Base-by-base conservation (phyloP, 2,797 vertebrate genomes). In the Novumbra hubbsi region DNA sequence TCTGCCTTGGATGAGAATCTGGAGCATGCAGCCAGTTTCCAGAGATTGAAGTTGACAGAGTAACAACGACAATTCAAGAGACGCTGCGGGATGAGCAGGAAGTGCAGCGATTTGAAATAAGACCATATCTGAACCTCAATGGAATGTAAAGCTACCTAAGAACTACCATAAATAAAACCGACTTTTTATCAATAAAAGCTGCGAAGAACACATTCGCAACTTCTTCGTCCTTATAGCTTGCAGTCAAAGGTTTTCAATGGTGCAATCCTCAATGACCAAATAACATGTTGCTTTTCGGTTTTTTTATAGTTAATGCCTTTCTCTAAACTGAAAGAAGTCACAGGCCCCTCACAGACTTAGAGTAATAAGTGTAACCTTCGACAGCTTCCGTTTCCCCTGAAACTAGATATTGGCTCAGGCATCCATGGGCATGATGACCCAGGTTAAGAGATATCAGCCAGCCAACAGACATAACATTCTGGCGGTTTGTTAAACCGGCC, bases 381-480 rank as follows among this genome's bases (percentile, higher is more conserved):
- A 6, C 34, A 38, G 34, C 34, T 38, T 38, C 5, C 34, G 8
- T 38, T 38, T 45, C 41, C 41, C 41, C 41, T 45, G 11, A 45
- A 45, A 11, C 41, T 45, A 14, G 41, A 45, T 45, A 45, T 45
- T 45, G 41, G 6, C 41, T 45, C 41, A 14, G 41, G 9, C 41
- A 45, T 45, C 14, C 12, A 12, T 45, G 14, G 41, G 41, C 41
- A 45, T 11, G 9, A 14, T 14, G 14, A 2, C 14, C 41, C 41
- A 45, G 6, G 41, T 45, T 45, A 45, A 11, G 9, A 12, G 41
- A 45, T 45, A 24, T 60, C 12, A 60, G 24, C 21, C 12, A 27
- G 21, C 21, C 21, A 21, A 60, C 76, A 80, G 80, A 86, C 74
- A 27, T 50, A 79, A 79, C 86, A 89, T 63, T 32, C 72, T 72